A percentile compares a stretch with the other conserved stretches of the same genome.
These are phyloP conservation scores for Trichogramma pretiosum DNA, from an alignment of 1,140 invertebrate genomes.

Conservation along the genomic window DNA sequence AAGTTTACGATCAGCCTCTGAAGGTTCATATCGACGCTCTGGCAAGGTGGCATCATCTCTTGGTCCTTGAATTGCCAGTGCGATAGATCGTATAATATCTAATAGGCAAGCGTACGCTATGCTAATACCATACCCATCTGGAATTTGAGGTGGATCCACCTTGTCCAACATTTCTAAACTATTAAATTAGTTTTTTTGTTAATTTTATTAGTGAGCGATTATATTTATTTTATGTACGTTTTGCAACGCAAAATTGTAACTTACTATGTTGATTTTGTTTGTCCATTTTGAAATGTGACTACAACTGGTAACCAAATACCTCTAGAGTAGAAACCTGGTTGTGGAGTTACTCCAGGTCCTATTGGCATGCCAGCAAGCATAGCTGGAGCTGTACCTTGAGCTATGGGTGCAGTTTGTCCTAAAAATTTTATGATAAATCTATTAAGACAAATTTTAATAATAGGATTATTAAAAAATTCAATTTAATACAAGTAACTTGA, in stretches of 20 bases:
- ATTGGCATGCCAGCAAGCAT: conserved; percentile 60
- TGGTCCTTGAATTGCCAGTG: conserved; percentile 56
- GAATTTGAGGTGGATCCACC: conserved; percentile 82
- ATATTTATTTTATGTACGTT: neutral
- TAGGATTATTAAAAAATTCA: conserved; percentile 4
- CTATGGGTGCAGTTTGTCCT: conserved; percentile 35
- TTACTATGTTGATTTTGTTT: conserved; percentile 82
- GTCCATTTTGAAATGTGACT: conserved; percentile 72
- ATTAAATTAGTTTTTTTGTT: conserved; percentile 3
- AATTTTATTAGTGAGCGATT: no score
- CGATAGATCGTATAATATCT: conserved; percentile 76
- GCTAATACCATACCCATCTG: conserved; percentile 92
- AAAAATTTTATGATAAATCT: no score
- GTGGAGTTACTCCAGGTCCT: conserved; percentile 71
- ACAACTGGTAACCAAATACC: conserved; percentile 86
- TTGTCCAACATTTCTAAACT: conserved; percentile 94
- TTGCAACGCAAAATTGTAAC: conserved; percentile 35
- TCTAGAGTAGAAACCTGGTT: conserved; percentile 85
- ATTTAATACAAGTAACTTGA: no score
- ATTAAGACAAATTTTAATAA: neutral
- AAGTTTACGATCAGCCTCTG: conserved; percentile 49
- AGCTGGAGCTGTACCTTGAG: conserved; percentile 60
- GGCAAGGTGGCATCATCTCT: conserved; percentile 34
- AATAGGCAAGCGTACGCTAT: conserved; percentile 86
- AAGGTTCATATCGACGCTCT: conserved; percentile 43